phyloP scores from a whole-genome alignment of 2,888 invertebrate genomes.

The Boloria selene region DNA sequence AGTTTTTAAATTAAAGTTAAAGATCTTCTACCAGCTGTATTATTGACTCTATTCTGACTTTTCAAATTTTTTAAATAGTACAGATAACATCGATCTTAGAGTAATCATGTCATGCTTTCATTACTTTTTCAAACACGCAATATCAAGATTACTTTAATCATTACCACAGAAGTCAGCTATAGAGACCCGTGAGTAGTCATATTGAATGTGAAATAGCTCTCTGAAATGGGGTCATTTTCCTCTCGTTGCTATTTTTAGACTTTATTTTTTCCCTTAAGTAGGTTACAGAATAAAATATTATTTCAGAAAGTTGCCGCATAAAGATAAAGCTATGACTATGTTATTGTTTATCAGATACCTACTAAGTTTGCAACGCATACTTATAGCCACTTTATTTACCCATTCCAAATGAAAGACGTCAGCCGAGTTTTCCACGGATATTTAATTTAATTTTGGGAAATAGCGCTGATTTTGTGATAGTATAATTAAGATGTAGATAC shows the following conservation, averaged over 20 bases:
- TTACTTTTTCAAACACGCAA: constrained; percentile 46
- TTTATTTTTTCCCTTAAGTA: constrained; percentile 57
- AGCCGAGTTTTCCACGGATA: no score
- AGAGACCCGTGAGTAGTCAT: constrained; percentile 72
- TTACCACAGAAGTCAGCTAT: constrained; percentile 71
- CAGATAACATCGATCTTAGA: constrained; percentile 61
- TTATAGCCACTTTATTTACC: constrained; percentile 17
- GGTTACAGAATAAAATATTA: constrained; percentile 27
- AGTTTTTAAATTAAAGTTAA: no score
- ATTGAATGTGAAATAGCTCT: constrained; percentile 59
- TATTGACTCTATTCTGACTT: constrained; percentile 38
- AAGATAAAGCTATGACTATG: constrained; percentile 5
- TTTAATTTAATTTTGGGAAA: no score
- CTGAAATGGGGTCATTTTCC: constrained; percentile 75
- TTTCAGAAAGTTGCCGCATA: constrained; percentile 7
- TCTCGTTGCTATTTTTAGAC: constrained; percentile 63
- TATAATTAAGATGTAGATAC: no score
- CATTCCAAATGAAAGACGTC: no score
- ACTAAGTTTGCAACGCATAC: constrained; percentile 5
- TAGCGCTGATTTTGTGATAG: no score
- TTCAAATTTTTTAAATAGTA: constrained; percentile 53
- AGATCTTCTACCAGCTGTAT: constrained; percentile 50
- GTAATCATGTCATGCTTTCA: constrained; percentile 54
- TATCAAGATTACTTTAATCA: constrained; percentile 64
- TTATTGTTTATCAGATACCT: constrained; percentile 7